Evolutionary conservation across 2,888 invertebrate genomes (phyloP).

Genomic region (Boloria euphrosyne): DNA sequence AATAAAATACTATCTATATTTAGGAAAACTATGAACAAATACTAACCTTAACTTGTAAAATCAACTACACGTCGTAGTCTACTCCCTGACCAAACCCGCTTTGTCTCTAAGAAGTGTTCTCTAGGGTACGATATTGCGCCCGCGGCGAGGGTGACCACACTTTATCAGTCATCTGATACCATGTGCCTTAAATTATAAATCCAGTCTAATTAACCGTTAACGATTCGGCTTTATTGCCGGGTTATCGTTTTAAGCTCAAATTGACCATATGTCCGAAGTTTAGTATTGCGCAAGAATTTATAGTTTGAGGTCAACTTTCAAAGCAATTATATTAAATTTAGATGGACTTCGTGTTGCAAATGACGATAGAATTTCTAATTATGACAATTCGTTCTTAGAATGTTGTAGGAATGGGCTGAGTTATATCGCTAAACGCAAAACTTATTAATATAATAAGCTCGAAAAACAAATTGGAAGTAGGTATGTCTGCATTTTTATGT

Average conservation of each 20-base stretch:
- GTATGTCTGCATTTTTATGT: no score
- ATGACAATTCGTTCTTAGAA: not conserved
- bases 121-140: conserved; percentile 61
- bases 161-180: conserved; percentile 73
- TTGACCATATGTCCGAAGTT: conserved; percentile 64
- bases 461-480: no score
- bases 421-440: no score
- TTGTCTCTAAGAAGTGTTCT: conserved; percentile 67
- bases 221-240: conserved; percentile 73
- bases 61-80: not conserved
- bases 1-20: no score
- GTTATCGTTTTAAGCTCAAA: conserved; percentile 71
- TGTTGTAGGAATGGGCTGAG: no score
- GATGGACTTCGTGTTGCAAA: conserved; percentile 27
- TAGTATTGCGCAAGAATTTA: conserved; percentile 50
- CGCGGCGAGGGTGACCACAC: conserved; percentile 66
- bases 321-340: conserved; percentile 39
- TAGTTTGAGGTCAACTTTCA: conserved; percentile 34
- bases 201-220: conserved; percentile 74
- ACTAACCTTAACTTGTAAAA: no score
- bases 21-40: no score
- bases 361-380: conserved; percentile 11
- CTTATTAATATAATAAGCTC: no score
- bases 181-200: conserved; percentile 35
- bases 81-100: conserved; percentile 33